These are phyloP conservation scores for Agapornis canus DNA, from an alignment of 2,797 vertebrate genomes.

Conservation along the genomic window DNA sequence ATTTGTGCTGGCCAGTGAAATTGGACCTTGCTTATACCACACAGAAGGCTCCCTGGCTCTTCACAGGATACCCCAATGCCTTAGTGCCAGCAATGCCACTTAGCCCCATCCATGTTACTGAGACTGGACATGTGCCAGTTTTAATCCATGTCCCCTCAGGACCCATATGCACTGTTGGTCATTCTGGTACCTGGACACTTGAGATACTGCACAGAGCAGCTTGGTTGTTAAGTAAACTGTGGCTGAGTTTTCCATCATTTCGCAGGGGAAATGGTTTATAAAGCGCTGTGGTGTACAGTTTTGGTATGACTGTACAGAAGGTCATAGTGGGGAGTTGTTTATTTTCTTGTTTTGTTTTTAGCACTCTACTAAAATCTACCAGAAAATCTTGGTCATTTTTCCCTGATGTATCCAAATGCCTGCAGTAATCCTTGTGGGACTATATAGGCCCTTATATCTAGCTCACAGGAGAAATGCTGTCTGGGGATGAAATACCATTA, in stretches of 20 bases:
- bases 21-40: neutral
- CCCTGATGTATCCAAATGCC: neutral
- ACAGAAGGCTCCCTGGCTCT: neutral
- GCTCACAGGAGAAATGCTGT: neutral
- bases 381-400: neutral
- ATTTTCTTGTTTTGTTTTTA: neutral
- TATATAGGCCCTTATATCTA: neutral
- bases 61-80: neutral
- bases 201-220: neutral
- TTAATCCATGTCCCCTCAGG: neutral
- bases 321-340: rapidly evolving
- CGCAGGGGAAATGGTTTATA: neutral
- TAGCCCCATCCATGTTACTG: neutral
- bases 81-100: neutral
- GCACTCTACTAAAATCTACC: neutral
- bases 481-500: neutral
- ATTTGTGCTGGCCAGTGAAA: neutral
- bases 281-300: neutral
- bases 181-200: neutral
- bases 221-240: neutral
- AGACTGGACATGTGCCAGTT: neutral
- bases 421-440: neutral
- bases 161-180: neutral
- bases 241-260: neutral
- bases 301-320: neutral